Evolutionary conservation across 2,888 invertebrate genomes (phyloP).

Genomic region (Hypolimnas misippus): DNA sequence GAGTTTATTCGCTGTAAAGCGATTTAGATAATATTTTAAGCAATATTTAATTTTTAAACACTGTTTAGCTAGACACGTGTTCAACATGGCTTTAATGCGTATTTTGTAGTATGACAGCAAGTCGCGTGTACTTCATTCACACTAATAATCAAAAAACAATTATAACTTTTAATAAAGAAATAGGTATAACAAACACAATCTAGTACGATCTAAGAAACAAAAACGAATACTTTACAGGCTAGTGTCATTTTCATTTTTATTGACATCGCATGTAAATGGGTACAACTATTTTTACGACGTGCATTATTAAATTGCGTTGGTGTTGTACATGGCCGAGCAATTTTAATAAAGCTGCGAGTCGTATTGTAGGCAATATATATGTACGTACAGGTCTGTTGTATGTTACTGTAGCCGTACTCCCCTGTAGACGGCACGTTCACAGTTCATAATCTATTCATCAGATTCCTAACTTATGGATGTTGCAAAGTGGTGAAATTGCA

Average conservation of each 20-base stretch:
- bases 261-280: constrained; percentile 21
- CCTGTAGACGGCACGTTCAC: constrained; percentile 13
- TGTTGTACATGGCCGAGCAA: constrained; percentile 16
- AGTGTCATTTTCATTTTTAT: constrained; percentile 12
- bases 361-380: constrained; percentile 15
- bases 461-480: constrained; percentile 25
- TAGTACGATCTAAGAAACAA: not conserved
- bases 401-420: not conserved
- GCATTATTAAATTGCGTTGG: constrained; percentile 21
- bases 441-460: constrained; percentile 26
- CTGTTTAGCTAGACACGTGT: too few species aligned
- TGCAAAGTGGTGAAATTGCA: constrained; percentile 24
- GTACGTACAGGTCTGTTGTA: constrained; percentile 7
- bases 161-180: not conserved
- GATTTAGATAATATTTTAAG: too few species aligned
- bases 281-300: constrained; percentile 17
- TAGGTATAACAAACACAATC: not conserved
- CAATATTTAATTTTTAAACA: too few species aligned
- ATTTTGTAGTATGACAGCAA: too few species aligned
- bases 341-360: constrained; percentile 19
- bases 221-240: not conserved
- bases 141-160: too few species aligned
- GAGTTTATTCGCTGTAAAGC: too few species aligned
- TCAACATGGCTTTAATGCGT: too few species aligned
- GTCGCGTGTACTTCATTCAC: too few species aligned